Percentiles rank a stretch among this genome's conserved stretches.
Evolutionary conservation across 2,888 invertebrate species (phyloP).

Genomic region (Patella ulyssiponensis): DNA sequence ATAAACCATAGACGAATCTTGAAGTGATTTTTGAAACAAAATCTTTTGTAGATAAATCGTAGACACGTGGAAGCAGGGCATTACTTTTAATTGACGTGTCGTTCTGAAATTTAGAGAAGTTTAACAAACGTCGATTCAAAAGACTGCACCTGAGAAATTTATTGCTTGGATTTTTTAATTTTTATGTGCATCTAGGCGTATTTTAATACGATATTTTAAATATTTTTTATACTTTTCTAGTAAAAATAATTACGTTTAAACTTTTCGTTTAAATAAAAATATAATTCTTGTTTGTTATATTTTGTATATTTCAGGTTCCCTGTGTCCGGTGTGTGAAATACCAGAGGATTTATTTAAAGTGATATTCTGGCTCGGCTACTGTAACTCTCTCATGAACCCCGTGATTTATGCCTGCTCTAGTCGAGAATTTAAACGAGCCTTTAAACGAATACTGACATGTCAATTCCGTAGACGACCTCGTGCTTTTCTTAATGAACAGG

Average conservation of each 20-base stretch:
- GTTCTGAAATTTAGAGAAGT: too few species aligned
- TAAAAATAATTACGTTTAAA: not conserved
- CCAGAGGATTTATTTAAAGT: constrained; percentile 76
- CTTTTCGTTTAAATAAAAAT: not conserved
- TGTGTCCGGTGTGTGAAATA: constrained; percentile 73
- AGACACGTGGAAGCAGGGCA: too few species aligned
- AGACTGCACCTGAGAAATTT: too few species aligned
- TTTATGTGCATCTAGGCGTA: too few species aligned
- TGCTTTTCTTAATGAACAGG: constrained; percentile 30
- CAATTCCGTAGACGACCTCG: constrained; percentile 44
- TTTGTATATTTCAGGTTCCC: constrained; percentile 71
- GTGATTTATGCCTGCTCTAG: constrained; percentile 79
- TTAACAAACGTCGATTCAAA: too few species aligned
- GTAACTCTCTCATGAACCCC: constrained; percentile 80
- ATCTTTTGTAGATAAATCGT: too few species aligned
- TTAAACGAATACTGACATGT: constrained; percentile 73
- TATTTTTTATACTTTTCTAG: too few species aligned
- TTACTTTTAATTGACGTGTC: too few species aligned
- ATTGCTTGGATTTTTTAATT: too few species aligned
- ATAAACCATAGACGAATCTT: too few species aligned
- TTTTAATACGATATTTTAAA: too few species aligned
- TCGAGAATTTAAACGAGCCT: constrained; percentile 75
- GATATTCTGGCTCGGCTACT: constrained; percentile 81
- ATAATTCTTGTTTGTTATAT: not conserved
- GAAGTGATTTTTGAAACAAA: too few species aligned